These are phyloP conservation scores for Apotomis turbidana DNA, from an alignment of 2,888 invertebrate genomes.

Conservation along the genomic window DNA sequence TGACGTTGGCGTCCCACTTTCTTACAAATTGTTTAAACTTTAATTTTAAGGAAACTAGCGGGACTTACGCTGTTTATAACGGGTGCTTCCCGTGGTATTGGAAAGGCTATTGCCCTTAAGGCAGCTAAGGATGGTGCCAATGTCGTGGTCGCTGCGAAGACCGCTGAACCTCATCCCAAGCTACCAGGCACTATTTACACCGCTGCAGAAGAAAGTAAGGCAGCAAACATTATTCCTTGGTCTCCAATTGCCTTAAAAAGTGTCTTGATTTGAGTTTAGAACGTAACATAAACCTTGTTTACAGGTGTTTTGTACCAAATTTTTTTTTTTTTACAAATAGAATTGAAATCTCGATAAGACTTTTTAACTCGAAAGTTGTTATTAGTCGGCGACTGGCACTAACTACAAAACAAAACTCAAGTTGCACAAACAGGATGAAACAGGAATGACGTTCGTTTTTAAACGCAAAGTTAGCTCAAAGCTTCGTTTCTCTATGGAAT, in stretches of 20 bases:
- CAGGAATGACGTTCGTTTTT: background rate
- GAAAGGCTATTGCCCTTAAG: slow-evolving; percentile 96
- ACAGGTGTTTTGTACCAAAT: too few relatives aligned
- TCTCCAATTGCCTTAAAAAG: slow-evolving; percentile 3
- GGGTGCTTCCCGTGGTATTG: slow-evolving; percentile 98
- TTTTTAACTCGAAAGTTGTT: slow-evolving; percentile 7
- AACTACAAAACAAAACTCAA: slow-evolving; percentile 3
- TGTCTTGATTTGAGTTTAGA: background rate
- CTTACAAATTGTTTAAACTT: slow-evolving; percentile 37
- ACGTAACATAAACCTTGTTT: too few relatives aligned
- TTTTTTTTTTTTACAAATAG: background rate
- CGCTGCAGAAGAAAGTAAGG: slow-evolving; percentile 93
- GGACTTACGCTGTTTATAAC: slow-evolving; percentile 97
- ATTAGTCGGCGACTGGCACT: slow-evolving; percentile 1
- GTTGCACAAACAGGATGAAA: slow-evolving; percentile 7
- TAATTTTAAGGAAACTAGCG: slow-evolving; percentile 82
- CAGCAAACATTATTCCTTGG: background rate
- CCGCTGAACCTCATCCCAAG: slow-evolving; percentile 94
- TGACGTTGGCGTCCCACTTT: slow-evolving; percentile 36
- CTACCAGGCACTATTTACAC: slow-evolving; percentile 96
- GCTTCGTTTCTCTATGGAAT: background rate
- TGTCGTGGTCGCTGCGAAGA: slow-evolving; percentile 96
- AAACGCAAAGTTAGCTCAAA: slow-evolving; percentile 13
- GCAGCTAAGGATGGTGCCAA: slow-evolving; percentile 97
- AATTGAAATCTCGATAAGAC: slow-evolving; percentile 12